phyloP scores from a whole-genome alignment of 2,888 invertebrate genomes.

The Ophioninae sp. region DNA sequence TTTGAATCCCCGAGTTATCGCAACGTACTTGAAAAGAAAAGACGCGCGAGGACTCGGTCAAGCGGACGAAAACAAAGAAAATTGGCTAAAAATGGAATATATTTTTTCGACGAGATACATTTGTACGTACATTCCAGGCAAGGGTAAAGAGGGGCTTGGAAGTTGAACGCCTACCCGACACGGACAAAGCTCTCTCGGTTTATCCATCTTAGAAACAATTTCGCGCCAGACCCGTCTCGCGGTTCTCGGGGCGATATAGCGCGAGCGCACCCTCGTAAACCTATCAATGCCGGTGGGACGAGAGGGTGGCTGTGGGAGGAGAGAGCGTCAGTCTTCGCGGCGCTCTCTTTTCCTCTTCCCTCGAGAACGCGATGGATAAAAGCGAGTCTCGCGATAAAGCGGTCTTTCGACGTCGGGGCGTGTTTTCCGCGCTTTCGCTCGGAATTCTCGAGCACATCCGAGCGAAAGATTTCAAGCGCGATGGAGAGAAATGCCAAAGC shows the following conservation, averaged over 20 bases:
- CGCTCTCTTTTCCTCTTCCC: constrained; percentile 24
- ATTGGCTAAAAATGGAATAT: constrained; percentile 10
- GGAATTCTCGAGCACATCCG: constrained; percentile 31
- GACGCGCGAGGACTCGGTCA: not conserved
- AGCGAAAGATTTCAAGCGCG: constrained; percentile 59
- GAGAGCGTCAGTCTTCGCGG: constrained; percentile 17
- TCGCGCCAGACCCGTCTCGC: constrained; percentile 56
- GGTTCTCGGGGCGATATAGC: constrained; percentile 54
- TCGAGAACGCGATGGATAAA: constrained; percentile 46
- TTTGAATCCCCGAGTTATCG: too few species aligned
- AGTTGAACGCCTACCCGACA: constrained; percentile 43
- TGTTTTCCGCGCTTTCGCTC: constrained; percentile 45
- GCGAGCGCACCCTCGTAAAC: constrained; percentile 59
- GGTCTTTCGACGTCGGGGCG: constrained; percentile 35
- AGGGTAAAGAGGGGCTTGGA: not conserved
- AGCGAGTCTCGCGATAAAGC: constrained; percentile 59
- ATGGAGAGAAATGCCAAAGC: constrained; percentile 58
- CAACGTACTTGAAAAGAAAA: too few species aligned
- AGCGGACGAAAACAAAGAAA: not conserved
- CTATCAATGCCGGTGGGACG: constrained; percentile 66
- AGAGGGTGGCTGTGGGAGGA: constrained; percentile 39
- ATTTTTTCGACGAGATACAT: not conserved
- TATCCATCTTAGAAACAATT: constrained; percentile 55
- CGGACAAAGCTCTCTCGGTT: constrained; percentile 50
- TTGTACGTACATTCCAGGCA: constrained; percentile 15